Conservation (phyloP, 2,888 invertebrate species). For the Spodoptera littoralis region DNA sequence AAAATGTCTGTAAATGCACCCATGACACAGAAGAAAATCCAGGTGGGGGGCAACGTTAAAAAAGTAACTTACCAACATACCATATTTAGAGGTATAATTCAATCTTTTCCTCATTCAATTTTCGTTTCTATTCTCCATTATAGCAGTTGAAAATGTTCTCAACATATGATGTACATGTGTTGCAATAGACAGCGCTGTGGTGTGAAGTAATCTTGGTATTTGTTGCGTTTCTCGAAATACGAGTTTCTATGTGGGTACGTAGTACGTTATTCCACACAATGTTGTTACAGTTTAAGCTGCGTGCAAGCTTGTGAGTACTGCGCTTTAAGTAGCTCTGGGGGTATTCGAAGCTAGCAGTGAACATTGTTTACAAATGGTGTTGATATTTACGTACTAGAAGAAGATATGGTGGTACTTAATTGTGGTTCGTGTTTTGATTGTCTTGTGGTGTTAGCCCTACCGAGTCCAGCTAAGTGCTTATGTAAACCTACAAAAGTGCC, state of each 20-base stretch:
- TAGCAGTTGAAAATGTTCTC: not conserved
- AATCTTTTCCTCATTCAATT: too few species aligned
- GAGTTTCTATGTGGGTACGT: not conserved
- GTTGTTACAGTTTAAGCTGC: constrained; percentile 37
- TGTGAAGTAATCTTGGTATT: constrained; percentile 14
- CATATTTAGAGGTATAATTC: too few species aligned
- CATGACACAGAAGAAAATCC: too few species aligned
- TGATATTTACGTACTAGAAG: too few species aligned
- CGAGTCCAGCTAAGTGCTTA: too few species aligned
- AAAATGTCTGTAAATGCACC: too few species aligned
- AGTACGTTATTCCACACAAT: constrained; percentile 17
- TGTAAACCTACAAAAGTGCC: too few species aligned
- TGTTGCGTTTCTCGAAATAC: constrained; percentile 13
- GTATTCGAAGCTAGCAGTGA: constrained; percentile 1
- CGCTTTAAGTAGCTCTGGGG: constrained; percentile 26
- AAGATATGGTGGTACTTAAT: too few species aligned
- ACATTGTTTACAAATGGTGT: constrained; percentile 3
- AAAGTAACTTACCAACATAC: too few species aligned
- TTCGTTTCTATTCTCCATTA: too few species aligned
- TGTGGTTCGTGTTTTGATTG: not conserved
- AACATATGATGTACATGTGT: not conserved
- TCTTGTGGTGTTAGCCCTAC: too few species aligned
- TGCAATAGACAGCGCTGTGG: not conserved
- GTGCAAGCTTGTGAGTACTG: constrained; percentile 22
- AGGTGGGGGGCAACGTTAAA: too few species aligned